Conservation (phyloP, 2,888 invertebrate genomes). For the Lasioglossum pauxillum region DNA sequence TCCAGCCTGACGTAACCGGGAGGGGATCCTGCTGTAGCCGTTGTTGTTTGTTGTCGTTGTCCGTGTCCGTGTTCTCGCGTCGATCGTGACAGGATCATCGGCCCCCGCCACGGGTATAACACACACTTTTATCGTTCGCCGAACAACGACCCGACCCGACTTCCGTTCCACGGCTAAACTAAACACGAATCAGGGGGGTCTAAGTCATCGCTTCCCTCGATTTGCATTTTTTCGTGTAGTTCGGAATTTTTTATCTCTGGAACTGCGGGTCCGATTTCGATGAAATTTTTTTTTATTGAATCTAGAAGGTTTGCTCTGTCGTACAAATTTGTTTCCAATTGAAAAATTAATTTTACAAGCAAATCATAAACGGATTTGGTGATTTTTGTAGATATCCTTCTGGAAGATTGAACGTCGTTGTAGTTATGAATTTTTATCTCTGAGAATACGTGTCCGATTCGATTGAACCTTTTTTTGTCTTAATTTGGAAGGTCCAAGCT, state of each 20-base stretch:
- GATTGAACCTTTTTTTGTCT: not conserved
- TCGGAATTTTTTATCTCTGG: not conserved
- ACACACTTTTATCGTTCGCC: not conserved
- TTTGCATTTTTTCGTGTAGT: not conserved
- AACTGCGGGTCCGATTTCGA: not conserved
- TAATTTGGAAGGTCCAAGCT: not conserved
- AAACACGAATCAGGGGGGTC: not conserved
- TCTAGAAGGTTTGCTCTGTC: not conserved
- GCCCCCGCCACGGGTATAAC: not conserved
- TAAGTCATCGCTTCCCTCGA: not conserved
- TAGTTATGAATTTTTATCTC: not conserved
- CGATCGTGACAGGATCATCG: conserved; percentile 1
- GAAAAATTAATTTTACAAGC: no score
- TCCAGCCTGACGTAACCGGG: conserved; percentile 14
- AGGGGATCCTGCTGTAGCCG: not conserved
- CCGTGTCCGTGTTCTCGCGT: not conserved
- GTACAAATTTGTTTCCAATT: no score
- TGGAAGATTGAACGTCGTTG: no score
- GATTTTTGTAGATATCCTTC: no score
- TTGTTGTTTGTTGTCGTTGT: not conserved
- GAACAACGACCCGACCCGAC: conserved; percentile 1
- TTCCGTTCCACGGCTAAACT: not conserved
- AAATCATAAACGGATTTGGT: no score
- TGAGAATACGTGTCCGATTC: not conserved
- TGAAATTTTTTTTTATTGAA: not conserved